phyloP scores from a whole-genome alignment of 2,888 invertebrate genomes.

The Sialis fuliginosa region DNA sequence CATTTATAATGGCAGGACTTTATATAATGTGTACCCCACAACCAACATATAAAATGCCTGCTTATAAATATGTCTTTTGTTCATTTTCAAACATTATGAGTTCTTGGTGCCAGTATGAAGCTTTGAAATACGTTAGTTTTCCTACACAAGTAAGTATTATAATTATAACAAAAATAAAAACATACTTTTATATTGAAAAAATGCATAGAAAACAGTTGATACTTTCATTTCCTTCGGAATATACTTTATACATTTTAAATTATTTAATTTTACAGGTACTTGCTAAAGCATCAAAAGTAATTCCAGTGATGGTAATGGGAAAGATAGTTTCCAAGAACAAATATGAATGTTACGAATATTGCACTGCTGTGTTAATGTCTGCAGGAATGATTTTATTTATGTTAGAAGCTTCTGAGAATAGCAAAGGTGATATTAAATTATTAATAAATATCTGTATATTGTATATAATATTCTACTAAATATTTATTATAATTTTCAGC shows the following conservation, averaged over 20 bases:
- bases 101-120: constrained; percentile 99
- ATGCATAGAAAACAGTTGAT: no score
- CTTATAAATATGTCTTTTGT: constrained; percentile 90
- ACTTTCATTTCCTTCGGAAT: no score
- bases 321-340: constrained; percentile 72
- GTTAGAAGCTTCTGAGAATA: constrained; percentile 52
- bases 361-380: constrained; percentile 77
- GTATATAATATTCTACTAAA: not conserved
- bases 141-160: constrained; percentile 65
- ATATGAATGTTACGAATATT: constrained; percentile 83
- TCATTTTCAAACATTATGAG: constrained; percentile 95
- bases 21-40: constrained; percentile 42
- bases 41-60: constrained; percentile 61
- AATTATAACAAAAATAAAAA: no score
- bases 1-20: constrained; percentile 51
- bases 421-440: constrained; percentile 25
- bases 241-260: no score
- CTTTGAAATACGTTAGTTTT: constrained; percentile 93
- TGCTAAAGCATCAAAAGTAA: constrained; percentile 96
- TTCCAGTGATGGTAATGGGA: constrained; percentile 98
- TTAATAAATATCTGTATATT: not conserved
- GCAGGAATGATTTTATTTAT: constrained; percentile 87
- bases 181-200: no score
- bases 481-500: constrained; percentile 1
- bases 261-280: constrained; percentile 37